phyloP scores from a whole-genome alignment of 1,140 invertebrate genomes.

The Chionoecetes opilio region DNA sequence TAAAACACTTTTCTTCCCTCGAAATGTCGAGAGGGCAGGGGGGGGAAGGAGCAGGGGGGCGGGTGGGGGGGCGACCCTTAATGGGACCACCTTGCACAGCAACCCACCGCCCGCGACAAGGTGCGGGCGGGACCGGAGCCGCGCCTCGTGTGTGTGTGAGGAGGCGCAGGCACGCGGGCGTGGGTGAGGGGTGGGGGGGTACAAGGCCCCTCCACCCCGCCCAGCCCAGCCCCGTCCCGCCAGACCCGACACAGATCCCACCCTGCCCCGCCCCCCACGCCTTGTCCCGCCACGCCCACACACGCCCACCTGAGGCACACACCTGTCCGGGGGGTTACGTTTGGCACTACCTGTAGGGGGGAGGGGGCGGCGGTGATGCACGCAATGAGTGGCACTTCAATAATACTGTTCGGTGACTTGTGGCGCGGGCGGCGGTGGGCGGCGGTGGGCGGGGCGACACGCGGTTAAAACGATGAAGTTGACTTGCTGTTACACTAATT shows the following conservation, averaged over 20 bases:
- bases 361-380: no score
- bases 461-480: neutral
- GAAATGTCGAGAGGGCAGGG: slow-evolving; percentile 58
- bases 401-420: slow-evolving; percentile 73
- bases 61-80: neutral
- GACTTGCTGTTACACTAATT: neutral
- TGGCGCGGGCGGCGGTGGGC: slow-evolving; percentile 14
- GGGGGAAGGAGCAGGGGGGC: slow-evolving; percentile 40
- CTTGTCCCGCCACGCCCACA: slow-evolving; percentile 57
- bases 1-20: slow-evolving; percentile 74
- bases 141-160: no score
- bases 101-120: neutral
- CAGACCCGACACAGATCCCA: neutral
- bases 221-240: neutral
- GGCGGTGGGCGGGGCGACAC: neutral
- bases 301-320: slow-evolving; percentile 68
- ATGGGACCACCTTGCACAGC: neutral
- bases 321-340: slow-evolving; percentile 61
- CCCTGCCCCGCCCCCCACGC: slow-evolving; percentile 60
- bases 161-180: no score
- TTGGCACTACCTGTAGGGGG: no score
- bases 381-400: slow-evolving; percentile 73
- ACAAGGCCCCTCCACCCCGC: neutral
- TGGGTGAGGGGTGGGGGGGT: slow-evolving; percentile 7
- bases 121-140: no score